Evolutionary conservation across 2,797 vertebrate genomes (phyloP).

Genomic region (Hapalemur alaotrensis): DNA sequence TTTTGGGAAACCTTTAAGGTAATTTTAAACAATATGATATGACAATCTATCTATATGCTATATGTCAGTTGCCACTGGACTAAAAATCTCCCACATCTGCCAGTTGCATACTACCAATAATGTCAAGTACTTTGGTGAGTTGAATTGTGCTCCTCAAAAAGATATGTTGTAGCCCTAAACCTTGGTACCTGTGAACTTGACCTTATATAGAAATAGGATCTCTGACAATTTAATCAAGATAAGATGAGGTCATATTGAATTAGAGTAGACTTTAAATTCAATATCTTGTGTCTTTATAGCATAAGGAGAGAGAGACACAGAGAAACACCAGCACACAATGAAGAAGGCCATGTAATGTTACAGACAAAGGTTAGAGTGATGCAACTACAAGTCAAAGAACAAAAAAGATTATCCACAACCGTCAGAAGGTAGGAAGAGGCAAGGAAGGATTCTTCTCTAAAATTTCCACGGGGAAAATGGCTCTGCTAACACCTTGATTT

Average conservation of each 20-base stretch:
- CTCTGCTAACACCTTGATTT: neutral
- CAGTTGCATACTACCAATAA: neutral
- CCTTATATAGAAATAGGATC: neutral
- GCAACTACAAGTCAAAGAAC: neutral
- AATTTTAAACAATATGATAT: neutral
- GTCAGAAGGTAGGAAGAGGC: neutral
- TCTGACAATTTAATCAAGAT: neutral
- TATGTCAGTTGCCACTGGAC: neutral
- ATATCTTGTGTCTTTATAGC: too few species aligned
- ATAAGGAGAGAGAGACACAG: neutral
- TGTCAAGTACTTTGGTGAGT: neutral
- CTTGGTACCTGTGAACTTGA: neutral
- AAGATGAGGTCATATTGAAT: neutral
- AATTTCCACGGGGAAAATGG: fast-evolving
- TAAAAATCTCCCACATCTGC: neutral
- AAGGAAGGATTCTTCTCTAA: neutral
- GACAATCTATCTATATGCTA: neutral
- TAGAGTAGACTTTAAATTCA: neutral
- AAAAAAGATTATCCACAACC: neutral
- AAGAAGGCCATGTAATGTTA: neutral
- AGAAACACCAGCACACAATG: neutral
- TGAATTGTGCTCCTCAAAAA: neutral
- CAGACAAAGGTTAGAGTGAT: neutral
- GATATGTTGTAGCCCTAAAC: neutral
- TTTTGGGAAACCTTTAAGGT: neutral